Base-by-base conservation (phyloP, 2,113 vertebrate genomes). In the Grammomys surdaster region DNA sequence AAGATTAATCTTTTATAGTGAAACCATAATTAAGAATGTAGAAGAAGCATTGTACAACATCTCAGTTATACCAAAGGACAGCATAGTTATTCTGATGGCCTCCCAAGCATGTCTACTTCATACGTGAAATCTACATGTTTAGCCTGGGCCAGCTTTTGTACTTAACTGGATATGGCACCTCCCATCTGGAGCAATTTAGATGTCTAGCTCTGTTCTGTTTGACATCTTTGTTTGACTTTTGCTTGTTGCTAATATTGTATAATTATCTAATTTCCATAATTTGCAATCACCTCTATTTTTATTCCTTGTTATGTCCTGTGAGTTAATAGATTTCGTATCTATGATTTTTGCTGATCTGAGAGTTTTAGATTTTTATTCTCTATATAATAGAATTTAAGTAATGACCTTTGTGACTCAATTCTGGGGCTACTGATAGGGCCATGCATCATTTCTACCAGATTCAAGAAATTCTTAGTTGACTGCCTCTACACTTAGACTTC, bases 11-110 rank as follows among this genome's bases (percentile, higher is more conserved):
- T 90, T 93, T 88, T 63, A 63, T 69, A 13, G 24, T 70, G 36
- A 95, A 84, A 48, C 88, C 63, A 33, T 7, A 96, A 46, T 60
- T 86, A 72, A 81, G 17, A 90, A 22, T 86, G 40, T 65, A 14
- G 94, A 90, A 2, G 3, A 73, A 69, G 67, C 19, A 67, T 19
- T 86, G 4, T 46, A 43, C 22, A 81, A 43, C 54, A 1, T 60
- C 7, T 43, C 17, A 19, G 1, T 58, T 81, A 17, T 77, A 33
- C 10, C 72, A 69, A 48, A 78, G 26, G 76, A 5, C 14, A 54
- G 2, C 16, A 5, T 24, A 85, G 51, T 85, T 58, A 84, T 65
- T 77, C 95, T 2, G 1, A 46, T 70, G 89, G 40, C 17, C 51
- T 58, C 20, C 19, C 28, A 82, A 67, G 65, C 36, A 76, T 75